These are phyloP conservation scores for Sinocyclocheilus maitianheensis DNA, from an alignment of 2,113 vertebrate genomes.

Conservation along the genomic window DNA sequence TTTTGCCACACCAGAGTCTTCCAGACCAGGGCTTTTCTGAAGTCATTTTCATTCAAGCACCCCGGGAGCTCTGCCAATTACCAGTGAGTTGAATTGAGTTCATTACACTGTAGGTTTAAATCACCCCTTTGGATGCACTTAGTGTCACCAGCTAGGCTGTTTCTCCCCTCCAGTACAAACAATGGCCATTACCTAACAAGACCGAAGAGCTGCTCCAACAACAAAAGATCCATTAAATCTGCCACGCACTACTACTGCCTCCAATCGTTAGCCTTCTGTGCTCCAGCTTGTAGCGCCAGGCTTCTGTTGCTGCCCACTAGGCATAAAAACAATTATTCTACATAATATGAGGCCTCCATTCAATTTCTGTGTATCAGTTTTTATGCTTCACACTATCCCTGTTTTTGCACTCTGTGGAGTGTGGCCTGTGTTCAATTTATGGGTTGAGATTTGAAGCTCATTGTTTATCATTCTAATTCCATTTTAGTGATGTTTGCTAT, in stretches of 20 bases:
- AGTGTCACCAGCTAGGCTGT: constrained; percentile 48
- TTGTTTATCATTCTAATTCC: not conserved
- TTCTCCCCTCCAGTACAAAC: constrained; percentile 61
- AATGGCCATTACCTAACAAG: constrained; percentile 56
- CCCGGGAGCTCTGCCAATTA: constrained; percentile 56
- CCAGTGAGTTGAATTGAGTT: constrained; percentile 49
- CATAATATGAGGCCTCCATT: constrained; percentile 34
- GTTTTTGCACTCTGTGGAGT: constrained; percentile 4
- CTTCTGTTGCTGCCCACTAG: constrained; percentile 26
- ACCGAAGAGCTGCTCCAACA: constrained; percentile 56
- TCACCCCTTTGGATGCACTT: constrained; percentile 49
- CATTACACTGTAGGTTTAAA: constrained; percentile 45
- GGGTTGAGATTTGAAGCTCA: not conserved
- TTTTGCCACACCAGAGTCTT: constrained; percentile 5
- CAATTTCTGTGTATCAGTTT: constrained; percentile 15
- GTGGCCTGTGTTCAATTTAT: not conserved
- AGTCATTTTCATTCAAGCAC: constrained; percentile 11
- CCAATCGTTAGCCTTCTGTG: constrained; percentile 50
- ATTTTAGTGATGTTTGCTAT: not conserved
- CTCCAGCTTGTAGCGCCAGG: not conserved
- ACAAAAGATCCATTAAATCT: constrained; percentile 65
- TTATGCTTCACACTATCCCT: not conserved
- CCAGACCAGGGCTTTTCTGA: constrained; percentile 4
- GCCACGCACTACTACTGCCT: constrained; percentile 57
- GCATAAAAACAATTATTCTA: constrained; percentile 36